phyloP scores from a whole-genome alignment of 1,140 invertebrate genomes.

The Drosophila yakuba region DNA sequence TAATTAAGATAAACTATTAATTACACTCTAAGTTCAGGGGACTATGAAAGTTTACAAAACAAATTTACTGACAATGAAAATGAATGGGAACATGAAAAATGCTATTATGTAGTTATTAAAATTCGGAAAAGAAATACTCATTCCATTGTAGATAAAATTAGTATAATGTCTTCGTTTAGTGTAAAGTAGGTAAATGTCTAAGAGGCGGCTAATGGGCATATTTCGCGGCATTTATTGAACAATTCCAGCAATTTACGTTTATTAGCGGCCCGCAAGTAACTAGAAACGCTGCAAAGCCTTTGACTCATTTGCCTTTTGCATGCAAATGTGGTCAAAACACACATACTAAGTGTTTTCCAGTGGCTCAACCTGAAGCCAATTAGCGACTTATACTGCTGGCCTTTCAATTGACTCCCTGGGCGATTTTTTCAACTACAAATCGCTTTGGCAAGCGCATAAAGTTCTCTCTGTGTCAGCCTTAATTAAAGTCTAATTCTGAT shows the following conservation, averaged over 20 bases:
- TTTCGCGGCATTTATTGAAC: slow-evolving; percentile 73
- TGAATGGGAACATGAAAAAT: no score
- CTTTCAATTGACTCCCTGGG: slow-evolving; percentile 19
- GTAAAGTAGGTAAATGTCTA: slow-evolving; percentile 55
- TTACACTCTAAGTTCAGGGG: background rate
- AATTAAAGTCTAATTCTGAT: slow-evolving; percentile 42
- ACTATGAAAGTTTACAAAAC: background rate
- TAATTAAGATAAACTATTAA: slow-evolving; percentile 4
- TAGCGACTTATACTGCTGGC: slow-evolving; percentile 36
- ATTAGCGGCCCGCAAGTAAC: slow-evolving; percentile 62
- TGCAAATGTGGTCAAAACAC: slow-evolving; percentile 37
- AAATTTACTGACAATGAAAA: no score
- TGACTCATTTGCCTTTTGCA: slow-evolving; percentile 72
- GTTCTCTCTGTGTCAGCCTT: slow-evolving; percentile 24
- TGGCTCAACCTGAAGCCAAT: slow-evolving; percentile 57
- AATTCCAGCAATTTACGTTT: slow-evolving; percentile 69
- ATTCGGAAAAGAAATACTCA: no score
- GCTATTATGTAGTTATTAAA: no score
- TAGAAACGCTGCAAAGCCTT: slow-evolving; percentile 15
- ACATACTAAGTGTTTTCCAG: slow-evolving; percentile 20
- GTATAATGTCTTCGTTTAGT: background rate
- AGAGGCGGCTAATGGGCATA: slow-evolving; percentile 42
- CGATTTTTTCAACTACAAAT: slow-evolving; percentile 16
- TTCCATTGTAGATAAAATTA: no score
- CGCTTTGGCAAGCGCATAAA: background rate